Evolutionary conservation across 2,888 invertebrate genomes (phyloP), one percentile per base, ranked within the genome.

Genomic region (Hybos culiciformis): DNA sequence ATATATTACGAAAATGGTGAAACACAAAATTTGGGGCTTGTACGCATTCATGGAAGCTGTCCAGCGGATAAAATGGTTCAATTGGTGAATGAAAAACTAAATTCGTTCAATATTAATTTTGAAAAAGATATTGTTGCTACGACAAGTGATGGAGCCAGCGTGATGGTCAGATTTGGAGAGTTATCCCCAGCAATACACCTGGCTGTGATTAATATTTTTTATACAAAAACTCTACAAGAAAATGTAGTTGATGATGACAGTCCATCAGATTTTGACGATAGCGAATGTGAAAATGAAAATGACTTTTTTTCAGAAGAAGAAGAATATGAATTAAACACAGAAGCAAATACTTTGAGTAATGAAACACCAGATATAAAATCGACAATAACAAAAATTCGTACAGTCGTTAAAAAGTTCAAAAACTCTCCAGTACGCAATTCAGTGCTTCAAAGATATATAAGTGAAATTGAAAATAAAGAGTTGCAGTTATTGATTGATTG

Each of bases 61-160:
- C 34, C 39, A 7, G 43, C 42, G 9, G 40, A 40, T 24, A 40
- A 31, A 19, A 26, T 40, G 32, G 14, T 32, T 18, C 24, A 40
- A 31, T 19, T 32, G 17, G 20, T 31, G 14, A 21, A 19, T 31
- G 20, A 31, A 38, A 38, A 26, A 17, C 18, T 38, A 38, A 17
- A 26, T 11, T 38, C 38, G n/a, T 40, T 41, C 17, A 15, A 23
- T 18, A 26, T 41, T 11, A 12, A 21, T 19, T 34, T 41, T 36
- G 17, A 36, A 18, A 41, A 42, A 14, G 42, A 42, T 37, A 17
- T 37, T 29, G 31, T 42, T 42, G 37, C 29, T 18, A 37, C 42
- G 9, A 42, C 42, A 29, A 36, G 29, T 18, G 31, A 37, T 37
- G 37, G 37, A 29, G 37, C 36, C 5, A 24, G 24, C 23, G 26